Percentiles rank a stretch among this genome's conserved stretches.
Evolutionary conservation across 2,113 vertebrate species (phyloP).

Genomic region (Helogale parvula): DNA sequence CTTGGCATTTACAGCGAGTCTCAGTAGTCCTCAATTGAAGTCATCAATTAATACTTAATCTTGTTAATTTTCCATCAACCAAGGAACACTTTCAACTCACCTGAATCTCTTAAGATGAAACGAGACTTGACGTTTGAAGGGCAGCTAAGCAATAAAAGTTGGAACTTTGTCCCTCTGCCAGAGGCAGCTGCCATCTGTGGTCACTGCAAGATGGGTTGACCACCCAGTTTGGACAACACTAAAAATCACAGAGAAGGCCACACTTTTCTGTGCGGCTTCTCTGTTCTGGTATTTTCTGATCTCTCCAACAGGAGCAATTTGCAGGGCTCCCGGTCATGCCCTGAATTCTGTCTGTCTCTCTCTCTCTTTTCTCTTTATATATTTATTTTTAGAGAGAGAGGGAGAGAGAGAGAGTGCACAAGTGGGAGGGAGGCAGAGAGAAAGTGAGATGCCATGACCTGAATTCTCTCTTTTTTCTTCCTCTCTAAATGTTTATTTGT

Average conservation of each 20-base stretch:
- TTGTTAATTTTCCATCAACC: background rate
- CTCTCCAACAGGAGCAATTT: background rate
- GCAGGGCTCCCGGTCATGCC: too few relatives aligned
- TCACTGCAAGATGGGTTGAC: background rate
- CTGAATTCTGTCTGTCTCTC: background rate
- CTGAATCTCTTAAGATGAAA: background rate
- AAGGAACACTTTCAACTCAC: background rate
- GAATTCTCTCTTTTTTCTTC: too few relatives aligned
- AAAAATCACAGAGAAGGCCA: too few relatives aligned
- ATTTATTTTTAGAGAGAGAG: too few relatives aligned
- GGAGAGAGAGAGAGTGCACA: too few relatives aligned
- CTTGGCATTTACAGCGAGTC: background rate
- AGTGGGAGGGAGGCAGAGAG: too few relatives aligned
- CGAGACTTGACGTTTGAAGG: background rate
- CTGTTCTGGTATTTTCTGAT: background rate
- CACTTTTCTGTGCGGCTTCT: background rate
- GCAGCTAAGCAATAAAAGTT: background rate
- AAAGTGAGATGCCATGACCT: too few relatives aligned
- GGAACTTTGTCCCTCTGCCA: background rate
- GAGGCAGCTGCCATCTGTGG: background rate
- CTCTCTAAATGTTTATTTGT: too few relatives aligned
- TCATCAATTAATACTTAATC: background rate
- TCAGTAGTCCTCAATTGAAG: background rate
- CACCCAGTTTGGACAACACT: background rate
- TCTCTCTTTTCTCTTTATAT: too few relatives aligned